Conservation (phyloP, 2,113 vertebrate genomes). For the Microtus richardsoni region DNA sequence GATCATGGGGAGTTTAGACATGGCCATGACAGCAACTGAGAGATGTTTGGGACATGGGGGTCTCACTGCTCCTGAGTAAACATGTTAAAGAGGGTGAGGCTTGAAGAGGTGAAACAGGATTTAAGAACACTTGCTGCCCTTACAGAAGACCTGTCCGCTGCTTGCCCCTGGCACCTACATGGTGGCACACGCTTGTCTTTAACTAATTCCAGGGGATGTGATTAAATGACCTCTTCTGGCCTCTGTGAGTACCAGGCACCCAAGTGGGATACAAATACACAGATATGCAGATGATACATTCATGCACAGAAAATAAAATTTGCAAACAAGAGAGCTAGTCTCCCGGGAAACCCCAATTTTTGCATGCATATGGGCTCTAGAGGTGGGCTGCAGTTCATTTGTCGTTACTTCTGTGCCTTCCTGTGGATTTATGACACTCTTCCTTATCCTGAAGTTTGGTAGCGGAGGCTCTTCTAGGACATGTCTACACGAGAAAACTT, state of each 20-base stretch:
- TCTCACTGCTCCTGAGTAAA: neutral
- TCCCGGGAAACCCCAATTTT: neutral
- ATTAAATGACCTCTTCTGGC: too few species aligned
- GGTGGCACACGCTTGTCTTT: too few species aligned
- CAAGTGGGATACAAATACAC: neutral
- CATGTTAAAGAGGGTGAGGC: neutral
- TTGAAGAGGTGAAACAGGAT: neutral
- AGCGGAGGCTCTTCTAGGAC: neutral
- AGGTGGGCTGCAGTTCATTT: neutral
- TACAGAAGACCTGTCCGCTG: neutral
- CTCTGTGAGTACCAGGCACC: neutral
- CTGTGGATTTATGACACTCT: neutral
- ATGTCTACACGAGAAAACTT: neutral
- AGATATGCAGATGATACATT: neutral
- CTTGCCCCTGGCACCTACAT: neutral
- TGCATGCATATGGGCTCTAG: neutral
- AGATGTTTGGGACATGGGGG: neutral
- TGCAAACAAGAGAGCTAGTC: neutral
- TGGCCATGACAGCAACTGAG: neutral
- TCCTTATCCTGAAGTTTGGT: neutral
- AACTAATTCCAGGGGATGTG: neutral
- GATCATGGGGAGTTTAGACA: neutral
- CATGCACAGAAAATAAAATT: neutral
- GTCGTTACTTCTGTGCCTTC: neutral
- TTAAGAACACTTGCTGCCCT: neutral